These are phyloP conservation scores for Brachionus rotundiformis DNA, from an alignment of 1,140 invertebrate species.

Conservation along the genomic window DNA sequence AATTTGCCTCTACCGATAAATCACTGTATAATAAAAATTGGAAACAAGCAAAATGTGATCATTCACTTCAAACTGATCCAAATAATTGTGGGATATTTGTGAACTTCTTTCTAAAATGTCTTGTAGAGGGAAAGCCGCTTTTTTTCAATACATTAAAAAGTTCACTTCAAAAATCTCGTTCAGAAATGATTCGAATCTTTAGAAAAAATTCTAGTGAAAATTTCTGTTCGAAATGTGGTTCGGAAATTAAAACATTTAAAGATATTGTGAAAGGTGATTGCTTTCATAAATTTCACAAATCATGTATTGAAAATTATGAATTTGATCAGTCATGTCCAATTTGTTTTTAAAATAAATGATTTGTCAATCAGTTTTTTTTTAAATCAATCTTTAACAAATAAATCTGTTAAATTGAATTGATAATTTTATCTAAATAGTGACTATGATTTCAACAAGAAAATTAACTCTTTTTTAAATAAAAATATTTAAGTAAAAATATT, in stretches of 20 bases:
- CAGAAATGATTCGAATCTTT: no score
- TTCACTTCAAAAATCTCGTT: no score
- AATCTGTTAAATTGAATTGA: background rate
- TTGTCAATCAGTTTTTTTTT: background rate
- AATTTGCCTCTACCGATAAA: background rate
- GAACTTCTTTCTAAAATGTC: background rate
- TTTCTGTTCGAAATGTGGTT: background rate
- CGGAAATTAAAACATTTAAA: background rate
- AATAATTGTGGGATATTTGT: background rate
- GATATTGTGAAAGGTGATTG: background rate
- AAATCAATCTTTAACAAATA: background rate
- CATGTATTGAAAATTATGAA: no score
- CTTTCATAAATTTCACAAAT: background rate
- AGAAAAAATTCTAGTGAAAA: no score
- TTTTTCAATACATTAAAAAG: background rate
- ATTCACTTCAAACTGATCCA: background rate
- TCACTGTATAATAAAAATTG: background rate
- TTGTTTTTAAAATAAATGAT: background rate
- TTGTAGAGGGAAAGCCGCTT: background rate
- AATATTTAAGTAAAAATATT: no score
- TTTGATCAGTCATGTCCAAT: no score
- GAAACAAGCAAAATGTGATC: background rate
- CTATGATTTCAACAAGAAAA: background rate
- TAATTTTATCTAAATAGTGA: background rate
- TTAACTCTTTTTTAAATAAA: background rate